These are phyloP conservation scores for Botrylloides violaceus DNA, from an alignment of 23 tunicate species.

Conservation along the genomic window DNA sequence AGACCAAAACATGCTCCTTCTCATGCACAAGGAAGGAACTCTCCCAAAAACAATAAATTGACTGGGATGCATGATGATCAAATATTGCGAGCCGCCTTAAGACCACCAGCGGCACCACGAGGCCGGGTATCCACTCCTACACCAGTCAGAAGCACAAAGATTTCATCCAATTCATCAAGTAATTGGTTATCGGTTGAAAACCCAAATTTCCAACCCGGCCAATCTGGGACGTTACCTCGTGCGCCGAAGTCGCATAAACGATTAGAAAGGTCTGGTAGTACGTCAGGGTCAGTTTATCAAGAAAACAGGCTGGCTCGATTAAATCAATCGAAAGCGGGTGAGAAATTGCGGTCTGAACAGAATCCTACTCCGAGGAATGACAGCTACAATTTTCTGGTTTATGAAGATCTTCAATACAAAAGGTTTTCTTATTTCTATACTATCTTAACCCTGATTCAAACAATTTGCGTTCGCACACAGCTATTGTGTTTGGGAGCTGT, in stretches of 20 bases:
- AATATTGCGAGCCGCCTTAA: background rate
- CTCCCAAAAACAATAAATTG: background rate
- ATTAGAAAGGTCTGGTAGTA: constrained; percentile 19
- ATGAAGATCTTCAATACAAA: constrained; percentile 9
- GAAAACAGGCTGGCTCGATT: background rate
- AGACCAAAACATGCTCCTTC: background rate
- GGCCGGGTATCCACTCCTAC: background rate
- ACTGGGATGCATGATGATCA: constrained; percentile 19
- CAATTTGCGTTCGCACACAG: too few relatives aligned
- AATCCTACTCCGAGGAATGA: constrained; percentile 3
- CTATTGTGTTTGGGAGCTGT: too few relatives aligned
- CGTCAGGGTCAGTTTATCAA: constrained; percentile 1
- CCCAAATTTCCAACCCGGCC: background rate
- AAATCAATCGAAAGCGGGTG: background rate
- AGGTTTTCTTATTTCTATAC: too few relatives aligned
- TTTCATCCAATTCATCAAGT: background rate
- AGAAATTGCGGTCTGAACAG: background rate
- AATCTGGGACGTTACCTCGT: constrained; percentile 21
- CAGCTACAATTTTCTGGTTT: background rate
- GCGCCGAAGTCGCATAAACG: constrained; percentile 8
- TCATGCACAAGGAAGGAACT: background rate
- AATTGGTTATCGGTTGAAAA: background rate
- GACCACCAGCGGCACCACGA: constrained; percentile 14
- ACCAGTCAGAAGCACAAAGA: background rate
- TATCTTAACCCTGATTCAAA: too few relatives aligned